These are phyloP conservation scores for Solea solea DNA, from an alignment of 2,113 vertebrate species.

Conservation along the genomic window DNA sequence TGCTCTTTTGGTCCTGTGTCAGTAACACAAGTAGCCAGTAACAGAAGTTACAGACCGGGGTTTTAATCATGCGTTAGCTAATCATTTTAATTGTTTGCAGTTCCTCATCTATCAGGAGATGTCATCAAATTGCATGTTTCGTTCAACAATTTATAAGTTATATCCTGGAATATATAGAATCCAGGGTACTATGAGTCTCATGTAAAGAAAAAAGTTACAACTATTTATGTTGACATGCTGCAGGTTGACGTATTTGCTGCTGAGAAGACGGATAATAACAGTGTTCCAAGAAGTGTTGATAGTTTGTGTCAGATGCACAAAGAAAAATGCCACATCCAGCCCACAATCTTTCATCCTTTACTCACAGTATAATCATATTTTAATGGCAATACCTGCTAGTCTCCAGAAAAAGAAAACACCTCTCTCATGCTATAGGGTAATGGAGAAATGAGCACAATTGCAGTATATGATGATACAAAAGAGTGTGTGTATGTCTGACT, in stretches of 20 bases:
- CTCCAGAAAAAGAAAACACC: conserved; percentile 14
- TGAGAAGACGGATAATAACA: conserved; percentile 27
- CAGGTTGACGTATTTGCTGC: conserved; percentile 11
- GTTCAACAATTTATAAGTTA: background rate
- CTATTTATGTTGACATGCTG: background rate
- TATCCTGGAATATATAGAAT: background rate
- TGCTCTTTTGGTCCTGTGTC: too few species aligned
- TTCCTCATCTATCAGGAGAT: background rate
- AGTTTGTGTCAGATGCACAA: conserved; percentile 17
- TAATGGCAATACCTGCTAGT: conserved; percentile 35
- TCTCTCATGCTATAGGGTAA: background rate
- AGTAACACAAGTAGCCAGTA: too few species aligned
- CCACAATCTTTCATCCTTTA: conserved; percentile 22
- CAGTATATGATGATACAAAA: too few species aligned
- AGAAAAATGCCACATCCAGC: background rate
- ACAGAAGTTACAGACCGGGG: too few species aligned
- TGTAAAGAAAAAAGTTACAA: conserved; percentile 1
- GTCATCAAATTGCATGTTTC: background rate
- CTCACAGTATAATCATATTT: conserved; percentile 49
- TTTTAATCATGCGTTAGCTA: too few species aligned
- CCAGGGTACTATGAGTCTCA: background rate
- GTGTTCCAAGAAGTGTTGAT: conserved; percentile 17
- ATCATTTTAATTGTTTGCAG: too few species aligned
- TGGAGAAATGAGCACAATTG: background rate
- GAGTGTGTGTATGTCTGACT: too few species aligned